Evolutionary conservation across 2,888 invertebrate genomes (phyloP).

Genomic region (Leistus spinibarbis): DNA sequence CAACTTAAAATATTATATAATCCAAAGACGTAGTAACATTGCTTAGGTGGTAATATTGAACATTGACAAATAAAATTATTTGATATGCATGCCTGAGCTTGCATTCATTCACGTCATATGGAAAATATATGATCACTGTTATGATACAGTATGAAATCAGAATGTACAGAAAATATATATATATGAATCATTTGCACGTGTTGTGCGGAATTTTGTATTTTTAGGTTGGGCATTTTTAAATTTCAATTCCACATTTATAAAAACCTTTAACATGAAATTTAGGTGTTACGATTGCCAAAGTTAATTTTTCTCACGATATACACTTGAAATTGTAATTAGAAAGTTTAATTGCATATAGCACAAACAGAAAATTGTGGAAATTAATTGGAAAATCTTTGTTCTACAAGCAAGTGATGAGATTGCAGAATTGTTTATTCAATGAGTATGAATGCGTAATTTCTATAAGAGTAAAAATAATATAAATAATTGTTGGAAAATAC

Average conservation of each 20-base stretch:
- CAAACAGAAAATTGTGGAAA: background rate
- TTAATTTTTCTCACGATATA: background rate
- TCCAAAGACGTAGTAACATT: too few relatives aligned
- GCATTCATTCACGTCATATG: background rate
- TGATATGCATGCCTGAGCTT: background rate
- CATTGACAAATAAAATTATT: background rate
- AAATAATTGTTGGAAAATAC: background rate
- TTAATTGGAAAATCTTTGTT: background rate
- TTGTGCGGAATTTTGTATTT: background rate
- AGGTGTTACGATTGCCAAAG: background rate
- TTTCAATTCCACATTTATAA: background rate
- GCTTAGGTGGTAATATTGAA: background rate
- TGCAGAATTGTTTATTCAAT: background rate
- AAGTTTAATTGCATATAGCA: background rate
- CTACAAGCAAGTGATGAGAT: background rate
- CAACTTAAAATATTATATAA: background rate
- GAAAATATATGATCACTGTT: background rate
- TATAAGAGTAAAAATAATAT: background rate
- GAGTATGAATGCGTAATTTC: background rate
- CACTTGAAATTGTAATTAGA: background rate
- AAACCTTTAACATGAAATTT: background rate
- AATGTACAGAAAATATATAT: background rate
- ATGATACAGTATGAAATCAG: background rate
- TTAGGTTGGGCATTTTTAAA: background rate
- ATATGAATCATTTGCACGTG: background rate